Conservation (phyloP, 2,113 vertebrate genomes). For the Cololabis saira region DNA sequence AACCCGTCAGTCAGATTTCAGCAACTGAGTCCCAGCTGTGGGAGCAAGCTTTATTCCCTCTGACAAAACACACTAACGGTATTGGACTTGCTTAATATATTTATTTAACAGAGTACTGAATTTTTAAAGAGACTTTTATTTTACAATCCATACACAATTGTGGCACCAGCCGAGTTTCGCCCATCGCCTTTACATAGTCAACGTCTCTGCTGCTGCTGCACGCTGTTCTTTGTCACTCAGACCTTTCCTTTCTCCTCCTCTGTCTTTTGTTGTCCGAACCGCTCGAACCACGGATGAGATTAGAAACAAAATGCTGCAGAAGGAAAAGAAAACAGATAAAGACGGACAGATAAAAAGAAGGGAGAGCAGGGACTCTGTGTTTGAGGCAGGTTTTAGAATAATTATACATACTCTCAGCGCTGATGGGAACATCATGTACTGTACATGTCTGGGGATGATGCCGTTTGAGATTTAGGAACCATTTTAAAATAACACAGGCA, state of each 20-base stretch:
- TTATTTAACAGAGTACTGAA: conserved; percentile 74
- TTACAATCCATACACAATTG: conserved; percentile 74
- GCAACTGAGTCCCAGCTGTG: conserved; percentile 7
- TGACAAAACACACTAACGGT: conserved; percentile 56
- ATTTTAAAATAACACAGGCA: too few relatives aligned
- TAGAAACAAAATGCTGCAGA: conserved; percentile 16
- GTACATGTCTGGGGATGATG: too few relatives aligned
- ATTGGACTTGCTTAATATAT: conserved; percentile 73
- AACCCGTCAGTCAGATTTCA: conserved; percentile 25
- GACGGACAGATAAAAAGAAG: conserved; percentile 5
- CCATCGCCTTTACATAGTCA: conserved; percentile 70
- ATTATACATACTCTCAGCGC: too few relatives aligned
- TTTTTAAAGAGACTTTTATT: conserved; percentile 80
- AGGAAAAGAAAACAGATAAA: conserved; percentile 8
- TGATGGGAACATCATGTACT: too few relatives aligned
- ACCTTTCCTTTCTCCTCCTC: conserved; percentile 17
- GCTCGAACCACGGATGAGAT: conserved; percentile 35
- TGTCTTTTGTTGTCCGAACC: conserved; percentile 18
- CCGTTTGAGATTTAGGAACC: too few relatives aligned
- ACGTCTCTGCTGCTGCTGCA: conserved; percentile 18
- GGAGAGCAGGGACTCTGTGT: too few relatives aligned
- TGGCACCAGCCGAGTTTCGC: conserved; percentile 11
- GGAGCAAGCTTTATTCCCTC: conserved; percentile 31
- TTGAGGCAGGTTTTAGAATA: too few relatives aligned
- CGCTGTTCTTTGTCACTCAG: conserved; percentile 22